phyloP scores from a whole-genome alignment of 2,797 vertebrate genomes.

The Valencia hispanica region DNA sequence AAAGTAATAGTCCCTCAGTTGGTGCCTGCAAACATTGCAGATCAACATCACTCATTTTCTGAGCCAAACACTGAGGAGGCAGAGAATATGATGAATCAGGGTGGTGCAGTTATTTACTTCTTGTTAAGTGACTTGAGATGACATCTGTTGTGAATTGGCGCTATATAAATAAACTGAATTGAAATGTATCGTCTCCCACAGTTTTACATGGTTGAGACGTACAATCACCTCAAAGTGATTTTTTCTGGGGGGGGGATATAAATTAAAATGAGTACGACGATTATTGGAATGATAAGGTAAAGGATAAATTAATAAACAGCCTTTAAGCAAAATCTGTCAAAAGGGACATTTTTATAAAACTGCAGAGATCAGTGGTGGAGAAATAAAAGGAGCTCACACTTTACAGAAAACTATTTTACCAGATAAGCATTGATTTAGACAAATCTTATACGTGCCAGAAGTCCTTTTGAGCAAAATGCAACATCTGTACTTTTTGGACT shows the following conservation, averaged over 20 bases:
- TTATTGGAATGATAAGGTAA: constrained; percentile 41
- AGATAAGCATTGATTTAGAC: background rate
- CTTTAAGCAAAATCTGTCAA: constrained; percentile 42
- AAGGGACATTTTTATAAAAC: background rate
- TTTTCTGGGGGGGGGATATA: constrained; percentile 44
- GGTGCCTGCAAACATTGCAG: constrained; percentile 14
- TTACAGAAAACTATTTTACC: background rate
- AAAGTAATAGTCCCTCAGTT: background rate
- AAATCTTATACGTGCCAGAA: background rate
- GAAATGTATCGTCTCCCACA: too few species aligned
- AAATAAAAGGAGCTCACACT: background rate
- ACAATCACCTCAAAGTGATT: constrained; percentile 57
- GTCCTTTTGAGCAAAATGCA: background rate
- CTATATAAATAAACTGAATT: too few species aligned
- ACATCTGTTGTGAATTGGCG: too few species aligned
- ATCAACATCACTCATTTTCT: constrained; percentile 32
- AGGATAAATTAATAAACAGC: background rate
- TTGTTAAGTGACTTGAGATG: too few species aligned
- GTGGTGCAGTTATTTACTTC: constrained; percentile 48
- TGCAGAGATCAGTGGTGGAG: background rate
- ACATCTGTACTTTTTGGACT: background rate
- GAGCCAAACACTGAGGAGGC: constrained; percentile 38
- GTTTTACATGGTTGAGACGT: constrained; percentile 49
- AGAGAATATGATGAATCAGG: constrained; percentile 33
- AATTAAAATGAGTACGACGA: constrained; percentile 41